Conservation (phyloP, 2,888 invertebrate species). For the Ormia ochracea region DNA sequence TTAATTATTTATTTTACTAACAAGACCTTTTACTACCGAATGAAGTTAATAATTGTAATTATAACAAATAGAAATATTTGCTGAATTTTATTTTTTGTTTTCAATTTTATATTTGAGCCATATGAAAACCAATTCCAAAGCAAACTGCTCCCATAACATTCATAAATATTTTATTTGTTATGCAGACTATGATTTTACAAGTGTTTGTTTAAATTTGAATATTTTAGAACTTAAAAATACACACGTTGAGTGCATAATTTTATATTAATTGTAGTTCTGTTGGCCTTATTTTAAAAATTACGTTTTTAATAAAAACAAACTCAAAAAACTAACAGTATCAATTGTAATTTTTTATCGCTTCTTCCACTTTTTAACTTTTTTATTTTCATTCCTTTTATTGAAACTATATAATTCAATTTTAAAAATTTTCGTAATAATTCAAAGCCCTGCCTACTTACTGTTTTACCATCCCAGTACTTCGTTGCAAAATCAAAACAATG, state of each 20-base stretch:
- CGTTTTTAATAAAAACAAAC: conserved; percentile 48
- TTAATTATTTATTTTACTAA: too few species aligned
- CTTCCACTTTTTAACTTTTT: background rate
- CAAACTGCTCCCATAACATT: background rate
- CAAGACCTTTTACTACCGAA: background rate
- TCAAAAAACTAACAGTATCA: conserved; percentile 11
- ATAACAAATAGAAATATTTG: background rate
- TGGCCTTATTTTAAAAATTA: conserved; percentile 31
- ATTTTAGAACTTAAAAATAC: background rate
- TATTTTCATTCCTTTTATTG: too few species aligned
- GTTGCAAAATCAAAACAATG: too few species aligned
- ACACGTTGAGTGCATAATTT: background rate
- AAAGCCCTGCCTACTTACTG: too few species aligned
- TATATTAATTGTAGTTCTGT: background rate
- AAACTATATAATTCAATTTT: too few species aligned
- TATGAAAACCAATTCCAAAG: background rate
- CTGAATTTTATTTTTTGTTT: background rate
- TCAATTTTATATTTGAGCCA: background rate
- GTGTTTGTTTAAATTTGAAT: background rate
- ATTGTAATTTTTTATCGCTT: too few species aligned
- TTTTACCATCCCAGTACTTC: too few species aligned
- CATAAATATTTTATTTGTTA: background rate
- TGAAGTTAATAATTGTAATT: background rate
- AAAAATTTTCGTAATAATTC: too few species aligned
- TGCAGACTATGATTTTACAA: background rate